Conservation (phyloP, 2,888 invertebrate species). For the Cheilosia pagana region DNA sequence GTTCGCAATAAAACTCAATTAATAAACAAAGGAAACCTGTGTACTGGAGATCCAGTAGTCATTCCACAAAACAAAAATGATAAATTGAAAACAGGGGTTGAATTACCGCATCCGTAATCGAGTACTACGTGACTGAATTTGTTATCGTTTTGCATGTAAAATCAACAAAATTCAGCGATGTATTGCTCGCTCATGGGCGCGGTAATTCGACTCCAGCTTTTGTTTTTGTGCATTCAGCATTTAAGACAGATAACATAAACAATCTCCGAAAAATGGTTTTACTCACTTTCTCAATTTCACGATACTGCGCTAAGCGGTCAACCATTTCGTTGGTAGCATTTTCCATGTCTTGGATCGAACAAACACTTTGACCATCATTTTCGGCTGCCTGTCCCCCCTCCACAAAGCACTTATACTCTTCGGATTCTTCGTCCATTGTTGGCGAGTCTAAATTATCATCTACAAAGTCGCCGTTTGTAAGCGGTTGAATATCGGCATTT, state of each 20-base stretch:
- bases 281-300: slow-evolving; percentile 90
- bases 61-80: too few species aligned
- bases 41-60: too few species aligned
- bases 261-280: neutral
- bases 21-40: too few species aligned
- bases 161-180: too few species aligned
- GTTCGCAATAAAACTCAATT: too few species aligned
- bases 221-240: too few species aligned
- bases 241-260: neutral
- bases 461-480: neutral
- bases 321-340: slow-evolving; percentile 85
- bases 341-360: slow-evolving; percentile 74
- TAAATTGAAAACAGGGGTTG: too few species aligned
- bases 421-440: neutral
- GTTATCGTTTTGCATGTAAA: too few species aligned
- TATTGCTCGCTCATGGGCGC: too few species aligned
- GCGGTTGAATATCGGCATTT: neutral
- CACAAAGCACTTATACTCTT: slow-evolving; percentile 51
- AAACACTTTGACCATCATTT: slow-evolving; percentile 20
- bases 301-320: slow-evolving; percentile 89
- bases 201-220: too few species aligned
- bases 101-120: too few species aligned
- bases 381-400: slow-evolving; percentile 10
- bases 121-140: too few species aligned
- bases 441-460: neutral